Base-by-base conservation (phyloP, 1,140 invertebrate species). In the Drosophila micromelanica region DNA sequence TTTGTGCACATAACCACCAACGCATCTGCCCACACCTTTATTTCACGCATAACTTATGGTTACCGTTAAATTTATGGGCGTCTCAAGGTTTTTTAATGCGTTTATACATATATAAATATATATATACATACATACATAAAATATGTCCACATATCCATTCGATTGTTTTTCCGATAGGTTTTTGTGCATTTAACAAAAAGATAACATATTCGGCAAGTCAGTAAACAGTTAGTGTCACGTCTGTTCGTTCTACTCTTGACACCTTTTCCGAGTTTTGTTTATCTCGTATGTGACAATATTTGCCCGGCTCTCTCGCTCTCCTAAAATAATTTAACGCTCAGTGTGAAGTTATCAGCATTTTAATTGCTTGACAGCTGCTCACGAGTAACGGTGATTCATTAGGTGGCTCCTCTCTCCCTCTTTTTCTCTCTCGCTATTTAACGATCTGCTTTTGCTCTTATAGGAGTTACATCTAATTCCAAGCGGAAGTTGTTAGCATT, bases 311-410 rank as follows among this genome's bases (percentile, higher is more conserved):
- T 46, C 27, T 38, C 15, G 12, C 5, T 51, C 12, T 51, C 23
- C 60, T 71, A 27, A 40, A 32, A 17, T 20, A 61, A 57, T 72
- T 20, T 35, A 32, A 56, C 57, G 40, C 48, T 49, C 62, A 77
- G 48, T 48, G 20, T 1, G 46, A 27, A 84, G 64, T 80, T 85
- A 85, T 86, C 81, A 73, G 67, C 30, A 45, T 20, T 37, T 70
- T 67, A 46, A 67, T 67, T 67, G 62, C 46, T 52, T 59, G 54
- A 52, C 52, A 67, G 62, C 62, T 52, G 54, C 69, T 72, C 32
- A 35, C 52, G 45, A 32, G 43, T 48, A 45, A 55, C 35, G 20
- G 62, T 81, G 77, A 86, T 61, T 85, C 80, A 85, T 59, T 57
- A 56, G 27, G 23, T 56, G 32, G 38, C 30, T 71, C 46, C 55